Conservation (phyloP, 2,888 invertebrate genomes). For the Sesamia inferens region DNA sequence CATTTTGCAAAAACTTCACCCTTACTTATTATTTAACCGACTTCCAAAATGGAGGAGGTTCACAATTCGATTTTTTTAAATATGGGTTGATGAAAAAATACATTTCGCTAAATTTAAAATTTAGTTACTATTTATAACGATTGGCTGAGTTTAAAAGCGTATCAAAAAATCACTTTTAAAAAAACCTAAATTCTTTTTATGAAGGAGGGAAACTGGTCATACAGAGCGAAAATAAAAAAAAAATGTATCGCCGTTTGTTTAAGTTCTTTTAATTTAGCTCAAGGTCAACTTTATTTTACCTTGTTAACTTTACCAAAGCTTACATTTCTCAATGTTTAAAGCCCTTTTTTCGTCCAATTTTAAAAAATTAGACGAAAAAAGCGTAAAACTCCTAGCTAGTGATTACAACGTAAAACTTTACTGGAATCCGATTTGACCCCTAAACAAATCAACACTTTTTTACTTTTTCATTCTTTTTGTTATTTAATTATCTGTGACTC, state of each 20-base stretch:
- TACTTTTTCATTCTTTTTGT: slow-evolving; percentile 76
- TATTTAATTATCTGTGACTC: slow-evolving; percentile 85
- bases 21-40: too few species aligned
- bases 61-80: too few species aligned
- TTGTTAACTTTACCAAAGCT: not conserved
- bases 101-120: too few species aligned
- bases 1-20: too few species aligned
- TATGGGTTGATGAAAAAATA: too few species aligned
- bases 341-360: not conserved
- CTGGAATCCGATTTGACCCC: slow-evolving; percentile 40
- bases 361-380: too few species aligned
- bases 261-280: not conserved
- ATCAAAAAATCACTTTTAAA: too few species aligned
- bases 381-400: not conserved
- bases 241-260: not conserved
- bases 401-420: slow-evolving; percentile 44
- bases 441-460: slow-evolving; percentile 75
- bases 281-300: not conserved
- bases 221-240: not conserved
- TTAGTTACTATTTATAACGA: too few species aligned
- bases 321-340: not conserved
- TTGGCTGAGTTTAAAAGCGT: too few species aligned
- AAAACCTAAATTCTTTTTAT: too few species aligned
- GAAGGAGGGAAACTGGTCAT: too few species aligned
- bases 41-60: too few species aligned